Base-by-base conservation (phyloP, 2,113 vertebrate species). In the Stigmatopora argus region DNA sequence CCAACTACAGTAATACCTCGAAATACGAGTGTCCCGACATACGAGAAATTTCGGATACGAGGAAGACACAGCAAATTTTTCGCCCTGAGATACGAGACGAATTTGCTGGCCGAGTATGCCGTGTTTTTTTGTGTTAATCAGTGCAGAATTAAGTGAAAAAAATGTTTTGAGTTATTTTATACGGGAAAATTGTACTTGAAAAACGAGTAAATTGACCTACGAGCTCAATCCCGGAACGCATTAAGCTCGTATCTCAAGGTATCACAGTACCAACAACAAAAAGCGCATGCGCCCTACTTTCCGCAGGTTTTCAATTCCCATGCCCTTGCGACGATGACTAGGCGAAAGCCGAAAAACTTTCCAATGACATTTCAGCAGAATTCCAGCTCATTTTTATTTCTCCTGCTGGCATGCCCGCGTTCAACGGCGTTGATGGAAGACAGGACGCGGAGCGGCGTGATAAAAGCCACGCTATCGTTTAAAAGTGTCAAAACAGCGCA, bases 291-390 rank as follows among this genome's bases (percentile, higher is more conserved):
- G 26, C 26, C 26, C 26, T 31, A 31, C 3, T 31, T 31, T 31
- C 26, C 26, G 26, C 26, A 3, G 60, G 19, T 26, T 74, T 69
- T 74, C 64, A 47, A 57, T 69, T 65, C 23, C 8, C 0, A 69
- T 65, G 84, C 80, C 82, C 82, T 85, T 79, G 78, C 65, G 72
- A 73, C 65, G 73, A 73, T 77, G 82, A 77, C 72, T 66, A 64
- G 0, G 79, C 69, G 71, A 49, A 31, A 65, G 68, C 78, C 64
- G 15, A 69, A 64, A 77, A 69, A 59, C 41, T 64, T 53, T 5
- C 13, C 77, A 65, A 61, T 62, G 73, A 78, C 73, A 72, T 68
- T 77, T 72, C 70, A 68, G 75, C 78, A 76, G 68, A 72, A 69
- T 62, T 35, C n/a, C 3, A 0, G 34, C 78, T 82, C 75, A 62